phyloP scores from a whole-genome alignment of 2,113 vertebrate genomes.

The Neodontobutis hainanensis region DNA sequence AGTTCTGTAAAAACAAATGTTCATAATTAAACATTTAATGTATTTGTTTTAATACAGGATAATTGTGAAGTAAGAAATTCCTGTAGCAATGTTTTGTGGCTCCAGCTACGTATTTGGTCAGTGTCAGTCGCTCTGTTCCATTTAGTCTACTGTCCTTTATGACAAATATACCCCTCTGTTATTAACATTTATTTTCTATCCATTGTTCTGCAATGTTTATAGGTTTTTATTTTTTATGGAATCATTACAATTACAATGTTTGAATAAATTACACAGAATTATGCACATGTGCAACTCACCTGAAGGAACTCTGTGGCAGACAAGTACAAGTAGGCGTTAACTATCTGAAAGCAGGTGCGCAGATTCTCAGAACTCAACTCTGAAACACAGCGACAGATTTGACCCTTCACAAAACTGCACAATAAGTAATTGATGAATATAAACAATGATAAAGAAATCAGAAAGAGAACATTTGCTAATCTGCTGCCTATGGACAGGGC shows the following conservation, averaged over 20 bases:
- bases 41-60: neutral
- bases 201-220: no score
- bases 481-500: neutral
- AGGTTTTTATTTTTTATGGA: no score
- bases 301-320: slow-evolving; percentile 93
- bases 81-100: no score
- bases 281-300: slow-evolving; percentile 73
- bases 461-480: neutral
- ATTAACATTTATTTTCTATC: no score
- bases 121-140: no score
- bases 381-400: slow-evolving; percentile 74
- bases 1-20: slow-evolving; percentile 80
- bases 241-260: neutral
- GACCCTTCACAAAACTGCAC: slow-evolving; percentile 20
- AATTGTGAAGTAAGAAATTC: no score
- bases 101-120: no score
- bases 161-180: no score
- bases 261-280: neutral
- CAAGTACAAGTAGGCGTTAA: slow-evolving; percentile 93
- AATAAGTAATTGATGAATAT: neutral
- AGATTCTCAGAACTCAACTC: slow-evolving; percentile 95
- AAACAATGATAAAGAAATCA: neutral
- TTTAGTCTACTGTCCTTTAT: no score
- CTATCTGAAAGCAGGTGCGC: slow-evolving; percentile 94
- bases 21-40: neutral